Conservation (phyloP, 2,797 vertebrate genomes). For the Darevskia mixta region DNA sequence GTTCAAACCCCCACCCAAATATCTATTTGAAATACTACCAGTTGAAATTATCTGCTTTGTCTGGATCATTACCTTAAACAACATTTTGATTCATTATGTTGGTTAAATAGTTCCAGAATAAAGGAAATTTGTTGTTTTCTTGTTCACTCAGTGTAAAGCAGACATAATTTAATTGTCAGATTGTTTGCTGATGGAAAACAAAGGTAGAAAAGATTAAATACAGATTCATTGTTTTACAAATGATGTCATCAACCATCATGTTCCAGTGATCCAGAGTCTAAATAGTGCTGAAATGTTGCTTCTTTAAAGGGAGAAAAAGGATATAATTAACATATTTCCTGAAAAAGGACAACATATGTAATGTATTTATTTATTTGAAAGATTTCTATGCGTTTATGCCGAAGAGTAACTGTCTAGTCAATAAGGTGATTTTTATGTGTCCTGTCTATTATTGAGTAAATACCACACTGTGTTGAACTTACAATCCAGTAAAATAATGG, state of each 20-base stretch:
- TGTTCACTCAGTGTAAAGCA: neutral
- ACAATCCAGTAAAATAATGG: conserved; percentile 23
- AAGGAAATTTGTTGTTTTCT: conserved; percentile 35
- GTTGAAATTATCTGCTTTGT: conserved; percentile 24
- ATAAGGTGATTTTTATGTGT: neutral
- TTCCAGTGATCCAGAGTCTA: neutral
- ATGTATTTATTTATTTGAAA: neutral
- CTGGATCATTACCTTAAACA: neutral
- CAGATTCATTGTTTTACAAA: neutral
- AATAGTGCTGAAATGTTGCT: conserved; percentile 9
- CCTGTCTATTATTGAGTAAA: conserved; percentile 18
- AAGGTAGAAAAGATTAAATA: neutral
- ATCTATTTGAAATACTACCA: neutral
- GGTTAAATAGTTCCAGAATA: neutral
- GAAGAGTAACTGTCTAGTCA: neutral
- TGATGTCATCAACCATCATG: neutral
- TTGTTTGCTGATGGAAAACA: neutral
- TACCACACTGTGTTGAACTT: conserved; percentile 7
- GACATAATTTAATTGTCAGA: neutral
- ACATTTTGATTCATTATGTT: neutral
- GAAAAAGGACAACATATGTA: conserved; percentile 32
- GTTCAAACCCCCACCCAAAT: neutral
- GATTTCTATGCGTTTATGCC: neutral
- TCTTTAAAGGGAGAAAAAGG: conserved; percentile 20
- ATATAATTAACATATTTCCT: neutral